Base-by-base conservation (phyloP, 2,113 vertebrate species). In the Bostrychus sinensis region DNA sequence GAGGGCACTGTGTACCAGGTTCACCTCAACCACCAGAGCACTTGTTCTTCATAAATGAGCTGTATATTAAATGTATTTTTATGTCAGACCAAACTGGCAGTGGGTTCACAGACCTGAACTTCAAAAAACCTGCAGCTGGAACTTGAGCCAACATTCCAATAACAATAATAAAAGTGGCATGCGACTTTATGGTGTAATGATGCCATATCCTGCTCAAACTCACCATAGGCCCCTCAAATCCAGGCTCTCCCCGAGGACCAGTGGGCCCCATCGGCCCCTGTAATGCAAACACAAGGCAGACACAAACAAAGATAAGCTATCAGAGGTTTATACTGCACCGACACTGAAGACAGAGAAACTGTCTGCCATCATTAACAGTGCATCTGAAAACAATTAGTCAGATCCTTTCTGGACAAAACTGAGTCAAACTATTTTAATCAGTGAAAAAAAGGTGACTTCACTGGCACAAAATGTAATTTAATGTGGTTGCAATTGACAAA, bases 191-290 rank as follows among this genome's bases (percentile, higher is more conserved):
- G 25, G 20, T 50, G 53, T 25, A 20, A 65, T 36, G 19, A 25
- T 53, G 59, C 37, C 64, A 64, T 59, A 37, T 6, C 10, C 28
- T 38, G 12, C 39, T 16, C 17, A 48, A 56, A 85, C 92, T 93
- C 77, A 96, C 95, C 92, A 80, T 89, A 7, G 89, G 85, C 7
- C 95, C 95, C 77, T 94, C 92, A 68, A 89, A 90, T 41, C 95
- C 95, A 0, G 38, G 78, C 32, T 93, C 92, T 20, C 95, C 95
- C 28, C 91, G 88, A 38, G 64, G 22, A 11, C 95, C 95, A 0
- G 76, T 9, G 0, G 56, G 83, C 9, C 95, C 95, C 0, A 71
- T 50, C 17, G 78, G 32, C 3, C 95, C 95, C 95, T 96, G 86
- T 12, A 20, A 16, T n/a, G 10, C 50, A 48, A 62, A 60, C 9